phyloP scores from a whole-genome alignment of 1,140 invertebrate genomes.

The Neomicropteryx cornuta region DNA sequence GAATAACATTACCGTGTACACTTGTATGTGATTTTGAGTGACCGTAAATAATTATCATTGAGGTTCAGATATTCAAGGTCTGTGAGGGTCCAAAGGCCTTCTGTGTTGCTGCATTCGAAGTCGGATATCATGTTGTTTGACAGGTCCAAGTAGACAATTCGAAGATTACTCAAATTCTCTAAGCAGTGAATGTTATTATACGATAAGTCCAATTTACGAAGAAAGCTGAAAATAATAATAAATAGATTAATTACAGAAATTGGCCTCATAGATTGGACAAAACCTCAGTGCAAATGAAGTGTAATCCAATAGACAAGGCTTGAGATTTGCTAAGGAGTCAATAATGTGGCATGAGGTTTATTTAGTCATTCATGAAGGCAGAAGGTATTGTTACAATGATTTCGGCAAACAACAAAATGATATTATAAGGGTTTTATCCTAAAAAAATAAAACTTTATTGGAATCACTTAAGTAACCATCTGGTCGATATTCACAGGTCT shows the following conservation, averaged over 20 bases:
- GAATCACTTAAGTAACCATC: too few relatives aligned
- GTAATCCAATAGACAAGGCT: too few relatives aligned
- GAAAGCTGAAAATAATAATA: conserved; percentile 19
- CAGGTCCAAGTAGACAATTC: conserved; percentile 27
- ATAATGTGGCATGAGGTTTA: too few relatives aligned
- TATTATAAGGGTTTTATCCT: too few relatives aligned
- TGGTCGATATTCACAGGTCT: too few relatives aligned
- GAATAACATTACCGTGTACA: conserved; percentile 22
- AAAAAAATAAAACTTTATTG: too few relatives aligned
- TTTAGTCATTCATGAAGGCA: too few relatives aligned
- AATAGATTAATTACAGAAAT: conserved; percentile 1
- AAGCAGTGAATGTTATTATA: conserved; percentile 31
- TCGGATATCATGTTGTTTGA: conserved; percentile 33
- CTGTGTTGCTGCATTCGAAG: conserved; percentile 21
- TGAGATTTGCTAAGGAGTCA: too few relatives aligned
- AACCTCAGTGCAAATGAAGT: too few relatives aligned
- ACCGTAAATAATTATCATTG: conserved; percentile 30
- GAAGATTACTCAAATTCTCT: conserved; percentile 29
- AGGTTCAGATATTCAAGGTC: conserved; percentile 31
- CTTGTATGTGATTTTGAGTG: conserved; percentile 28
- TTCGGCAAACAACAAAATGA: too few relatives aligned
- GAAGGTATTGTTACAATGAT: too few relatives aligned
- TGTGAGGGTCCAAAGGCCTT: conserved; percentile 27
- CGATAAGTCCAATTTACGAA: conserved; percentile 29
- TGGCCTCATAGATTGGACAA: too few relatives aligned